Conservation (phyloP, 2,113 vertebrate genomes). For the Lepisosteus oculatus region DNA sequence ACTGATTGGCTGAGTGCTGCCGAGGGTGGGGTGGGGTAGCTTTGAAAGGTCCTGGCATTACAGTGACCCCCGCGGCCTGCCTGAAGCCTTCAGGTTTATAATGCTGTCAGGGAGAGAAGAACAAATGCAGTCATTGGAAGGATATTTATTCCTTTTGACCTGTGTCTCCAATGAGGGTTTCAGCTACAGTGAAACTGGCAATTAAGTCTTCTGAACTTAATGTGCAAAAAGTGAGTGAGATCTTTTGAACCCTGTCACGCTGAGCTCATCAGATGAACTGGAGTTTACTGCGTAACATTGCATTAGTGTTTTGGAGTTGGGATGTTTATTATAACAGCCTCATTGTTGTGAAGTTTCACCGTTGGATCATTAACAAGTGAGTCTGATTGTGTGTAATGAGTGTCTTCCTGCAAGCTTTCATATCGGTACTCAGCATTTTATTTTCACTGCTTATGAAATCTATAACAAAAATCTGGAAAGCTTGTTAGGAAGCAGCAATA, state of each 20-base stretch:
- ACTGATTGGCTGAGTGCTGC: too few species aligned
- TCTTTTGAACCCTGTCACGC: neutral
- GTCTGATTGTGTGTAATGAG: neutral
- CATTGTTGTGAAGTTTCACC: neutral
- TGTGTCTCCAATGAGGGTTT: too few species aligned
- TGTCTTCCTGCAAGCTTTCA: neutral
- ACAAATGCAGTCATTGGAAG: too few species aligned
- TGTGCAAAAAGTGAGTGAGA: neutral
- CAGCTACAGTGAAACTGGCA: too few species aligned
- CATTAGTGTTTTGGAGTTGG: neutral
- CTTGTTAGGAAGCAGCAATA: neutral
- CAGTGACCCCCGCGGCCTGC: too few species aligned
- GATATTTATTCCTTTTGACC: too few species aligned
- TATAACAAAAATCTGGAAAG: neutral
- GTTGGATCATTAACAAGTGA: constrained; percentile 3
- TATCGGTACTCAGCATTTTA: neutral
- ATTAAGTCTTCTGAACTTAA: too few species aligned
- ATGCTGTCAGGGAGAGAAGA: too few species aligned
- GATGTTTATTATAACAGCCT: neutral
- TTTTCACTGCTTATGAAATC: neutral
- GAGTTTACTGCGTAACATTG: neutral
- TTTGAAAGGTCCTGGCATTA: too few species aligned
- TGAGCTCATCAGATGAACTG: neutral
- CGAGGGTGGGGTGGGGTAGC: too few species aligned
- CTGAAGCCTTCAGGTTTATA: too few species aligned